These are phyloP conservation scores for Salpingus planirostris DNA, from an alignment of 2,888 invertebrate species.

Conservation along the genomic window DNA sequence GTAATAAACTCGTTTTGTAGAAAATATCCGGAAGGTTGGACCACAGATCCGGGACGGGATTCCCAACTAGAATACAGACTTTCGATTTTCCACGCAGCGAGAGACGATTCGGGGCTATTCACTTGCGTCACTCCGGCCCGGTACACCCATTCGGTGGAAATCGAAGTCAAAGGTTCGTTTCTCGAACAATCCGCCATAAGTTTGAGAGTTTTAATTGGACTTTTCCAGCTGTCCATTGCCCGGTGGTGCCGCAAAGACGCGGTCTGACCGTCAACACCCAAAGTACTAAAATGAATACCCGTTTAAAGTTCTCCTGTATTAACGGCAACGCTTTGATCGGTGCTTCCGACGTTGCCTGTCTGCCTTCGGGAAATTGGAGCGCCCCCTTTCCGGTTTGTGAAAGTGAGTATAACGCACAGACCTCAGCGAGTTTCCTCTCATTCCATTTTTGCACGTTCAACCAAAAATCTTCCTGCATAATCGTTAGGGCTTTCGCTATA, in stretches of 20 bases:
- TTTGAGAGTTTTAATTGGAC: slow-evolving; percentile 1
- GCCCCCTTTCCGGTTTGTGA: slow-evolving; percentile 73
- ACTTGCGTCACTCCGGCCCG: slow-evolving; percentile 80
- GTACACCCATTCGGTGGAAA: slow-evolving; percentile 70
- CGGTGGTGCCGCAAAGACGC: slow-evolving; percentile 61
- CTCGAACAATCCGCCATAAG: neutral
- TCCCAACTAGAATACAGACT: slow-evolving; percentile 70
- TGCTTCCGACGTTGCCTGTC: slow-evolving; percentile 60
- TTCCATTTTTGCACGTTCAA: no score
- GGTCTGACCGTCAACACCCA: slow-evolving; percentile 64
- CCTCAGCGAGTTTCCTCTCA: no score
- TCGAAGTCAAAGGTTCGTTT: slow-evolving; percentile 61
- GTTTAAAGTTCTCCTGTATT: slow-evolving; percentile 64
- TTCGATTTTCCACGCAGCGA: slow-evolving; percentile 70
- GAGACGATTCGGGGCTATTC: slow-evolving; percentile 76
- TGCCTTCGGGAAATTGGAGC: slow-evolving; percentile 84
- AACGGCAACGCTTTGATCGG: slow-evolving; percentile 77
- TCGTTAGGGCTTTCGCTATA: no score
- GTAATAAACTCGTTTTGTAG: slow-evolving; percentile 31
- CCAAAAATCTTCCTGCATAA: no score
- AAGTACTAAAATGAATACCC: slow-evolving; percentile 65
- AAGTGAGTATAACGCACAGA: no score
- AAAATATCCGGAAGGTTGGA: slow-evolving; percentile 74
- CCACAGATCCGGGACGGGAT: slow-evolving; percentile 69
- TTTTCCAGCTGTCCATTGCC: slow-evolving; percentile 62